Evolutionary conservation across 2,113 vertebrate species (phyloP).

Genomic region (Muntiacus reevesi): DNA sequence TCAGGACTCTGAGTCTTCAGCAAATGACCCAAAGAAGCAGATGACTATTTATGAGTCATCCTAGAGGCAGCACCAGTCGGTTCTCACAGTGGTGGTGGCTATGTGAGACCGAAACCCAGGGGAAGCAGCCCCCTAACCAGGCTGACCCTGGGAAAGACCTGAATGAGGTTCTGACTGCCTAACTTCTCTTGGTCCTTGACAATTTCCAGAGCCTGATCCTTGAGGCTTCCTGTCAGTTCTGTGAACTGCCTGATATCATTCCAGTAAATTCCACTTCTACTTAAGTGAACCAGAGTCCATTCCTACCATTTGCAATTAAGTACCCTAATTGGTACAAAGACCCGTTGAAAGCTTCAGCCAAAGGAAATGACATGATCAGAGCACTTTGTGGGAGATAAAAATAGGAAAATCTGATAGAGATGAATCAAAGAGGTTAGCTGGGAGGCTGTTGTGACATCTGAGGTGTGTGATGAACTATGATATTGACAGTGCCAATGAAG

Average conservation of each 20-base stretch:
- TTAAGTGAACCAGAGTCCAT: slow-evolving; percentile 28
- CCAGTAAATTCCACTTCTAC: slow-evolving; percentile 11
- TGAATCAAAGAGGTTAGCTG: background rate
- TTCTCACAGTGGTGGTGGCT: background rate
- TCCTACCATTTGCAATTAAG: slow-evolving; percentile 36
- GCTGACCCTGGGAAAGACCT: background rate
- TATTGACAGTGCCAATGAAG: background rate
- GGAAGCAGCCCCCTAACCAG: background rate
- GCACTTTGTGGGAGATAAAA: background rate
- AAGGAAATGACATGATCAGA: slow-evolving; percentile 22
- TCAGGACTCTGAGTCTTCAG: background rate
- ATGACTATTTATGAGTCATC: background rate
- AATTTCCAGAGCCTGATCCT: background rate
- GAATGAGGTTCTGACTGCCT: background rate
- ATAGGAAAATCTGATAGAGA: background rate
- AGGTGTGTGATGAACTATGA: background rate
- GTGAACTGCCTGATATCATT: background rate
- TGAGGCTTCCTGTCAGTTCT: background rate
- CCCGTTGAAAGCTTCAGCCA: background rate
- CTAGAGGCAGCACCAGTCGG: background rate
- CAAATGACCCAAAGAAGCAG: background rate
- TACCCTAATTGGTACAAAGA: slow-evolving; percentile 6
- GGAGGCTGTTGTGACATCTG: background rate
- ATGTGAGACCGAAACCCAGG: background rate
- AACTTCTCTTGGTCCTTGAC: background rate